These are phyloP conservation scores for Bolinopsis microptera DNA, from an alignment of 37 sponge, comb jelly and placozoan species.

Conservation along the genomic window DNA sequence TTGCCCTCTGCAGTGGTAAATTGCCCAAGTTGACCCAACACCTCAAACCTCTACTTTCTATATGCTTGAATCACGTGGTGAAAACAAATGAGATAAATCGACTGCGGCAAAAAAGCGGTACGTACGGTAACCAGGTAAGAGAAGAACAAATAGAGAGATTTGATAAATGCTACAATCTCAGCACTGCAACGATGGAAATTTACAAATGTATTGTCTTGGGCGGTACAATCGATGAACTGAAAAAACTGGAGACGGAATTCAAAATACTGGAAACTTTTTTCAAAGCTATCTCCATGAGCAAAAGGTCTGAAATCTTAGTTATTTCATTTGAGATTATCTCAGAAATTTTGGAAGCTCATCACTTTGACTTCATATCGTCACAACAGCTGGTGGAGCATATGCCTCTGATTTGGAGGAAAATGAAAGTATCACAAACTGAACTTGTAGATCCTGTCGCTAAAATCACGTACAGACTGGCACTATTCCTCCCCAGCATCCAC, in stretches of 20 bases:
- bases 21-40: too few species aligned
- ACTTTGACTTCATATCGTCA: neutral
- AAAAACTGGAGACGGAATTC: neutral
- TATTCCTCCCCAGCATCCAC: neutral
- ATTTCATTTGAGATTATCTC: neutral
- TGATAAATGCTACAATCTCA: too few species aligned
- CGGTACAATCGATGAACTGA: neutral
- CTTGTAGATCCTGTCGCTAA: neutral
- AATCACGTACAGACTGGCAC: neutral
- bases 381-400: neutral
- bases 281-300: neutral
- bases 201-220: too few species aligned
- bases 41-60: too few species aligned
- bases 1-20: too few species aligned
- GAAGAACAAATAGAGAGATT: too few species aligned
- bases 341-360: neutral
- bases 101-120: too few species aligned
- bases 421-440: neutral
- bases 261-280: neutral
- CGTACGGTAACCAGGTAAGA: too few species aligned
- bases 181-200: too few species aligned
- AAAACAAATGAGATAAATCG: too few species aligned
- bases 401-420: neutral
- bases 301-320: neutral
- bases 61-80: too few species aligned